Evolutionary conservation across 2,888 invertebrate genomes (phyloP), one percentile per base, ranked within the genome.

Genomic region (Stegana nigrithorax): DNA sequence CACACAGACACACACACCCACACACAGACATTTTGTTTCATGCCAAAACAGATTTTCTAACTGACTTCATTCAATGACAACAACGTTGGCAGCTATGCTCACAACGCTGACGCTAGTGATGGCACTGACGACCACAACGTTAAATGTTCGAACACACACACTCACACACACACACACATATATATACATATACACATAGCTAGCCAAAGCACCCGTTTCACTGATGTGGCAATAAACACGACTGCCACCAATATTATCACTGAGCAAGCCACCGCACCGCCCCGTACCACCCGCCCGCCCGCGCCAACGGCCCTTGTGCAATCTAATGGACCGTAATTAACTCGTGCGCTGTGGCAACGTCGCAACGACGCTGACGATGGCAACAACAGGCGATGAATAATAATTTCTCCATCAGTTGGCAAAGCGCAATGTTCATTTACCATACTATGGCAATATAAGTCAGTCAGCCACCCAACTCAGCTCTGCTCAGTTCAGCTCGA

Each of bases 281-380:
- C n/a, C n/a, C n/a, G n/a, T n/a, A n/a, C n/a, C n/a, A n/a, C n/a
- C n/a, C n/a, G n/a, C n/a, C n/a, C n/a, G n/a, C n/a, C n/a, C n/a
- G n/a, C n/a, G n/a, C n/a, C n/a, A n/a, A n/a, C n/a, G n/a, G n/a
- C 79, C 79, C 76, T 77, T 77, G 79, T 77, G 76, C 80, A 79
- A 72, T 77, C 76, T 77, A 77, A 77, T 77, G 76, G 76, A 79
- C 76, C 79, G 79, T 77, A 77, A 77, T 77, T 77, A 77, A 77
- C 79, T 79, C 65, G 78, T 79, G 57, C 75, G 79, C 66, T 66
- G 68, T 62, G 64, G 45, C 58, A 67, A 59, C 45, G 42, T 26
- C 17, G 7, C 64, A 17, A 14, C 25, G 60, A 25, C 66, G 8
- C 7, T 53, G 55, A 27, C 12, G 8, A 32, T 5, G 17, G 8